Conservation (phyloP, 2,888 invertebrate genomes). For the Amphipoea oculea region DNA sequence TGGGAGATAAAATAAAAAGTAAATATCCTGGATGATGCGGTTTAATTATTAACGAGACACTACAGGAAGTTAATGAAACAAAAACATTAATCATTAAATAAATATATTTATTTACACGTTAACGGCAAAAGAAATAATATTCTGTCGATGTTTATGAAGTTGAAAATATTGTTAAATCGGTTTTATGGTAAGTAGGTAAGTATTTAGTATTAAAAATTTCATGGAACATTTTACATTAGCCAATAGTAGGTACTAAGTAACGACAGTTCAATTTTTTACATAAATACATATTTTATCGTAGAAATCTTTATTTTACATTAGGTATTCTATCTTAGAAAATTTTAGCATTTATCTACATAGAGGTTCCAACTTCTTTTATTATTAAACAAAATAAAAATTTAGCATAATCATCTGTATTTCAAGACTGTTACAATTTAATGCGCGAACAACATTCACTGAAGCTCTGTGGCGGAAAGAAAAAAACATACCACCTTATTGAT, state of each 20-base stretch:
- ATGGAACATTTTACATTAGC: constrained; percentile 74
- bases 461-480: constrained; percentile 80
- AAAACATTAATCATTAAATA: constrained; percentile 86
- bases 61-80: constrained; percentile 76
- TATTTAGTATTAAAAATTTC: constrained; percentile 71
- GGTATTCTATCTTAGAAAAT: constrained; percentile 76
- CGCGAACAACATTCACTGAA: constrained; percentile 83
- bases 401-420: constrained; percentile 62
- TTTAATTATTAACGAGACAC: not conserved
- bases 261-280: constrained; percentile 82
- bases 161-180: constrained; percentile 74
- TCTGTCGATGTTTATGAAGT: constrained; percentile 86
- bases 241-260: constrained; percentile 74
- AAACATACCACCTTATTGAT: constrained; percentile 64
- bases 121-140: constrained; percentile 85
- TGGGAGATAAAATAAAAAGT: not conserved
- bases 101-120: constrained; percentile 90
- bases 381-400: constrained; percentile 63
- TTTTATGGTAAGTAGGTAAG: constrained; percentile 65
- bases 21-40: not conserved
- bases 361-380: constrained; percentile 65
- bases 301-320: constrained; percentile 83
- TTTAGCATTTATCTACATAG: constrained; percentile 70
- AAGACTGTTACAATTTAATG: constrained; percentile 64
- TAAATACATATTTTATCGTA: constrained; percentile 86